phyloP scores from a whole-genome alignment of 2,113 vertebrate species.

The Jaculus jaculus region DNA sequence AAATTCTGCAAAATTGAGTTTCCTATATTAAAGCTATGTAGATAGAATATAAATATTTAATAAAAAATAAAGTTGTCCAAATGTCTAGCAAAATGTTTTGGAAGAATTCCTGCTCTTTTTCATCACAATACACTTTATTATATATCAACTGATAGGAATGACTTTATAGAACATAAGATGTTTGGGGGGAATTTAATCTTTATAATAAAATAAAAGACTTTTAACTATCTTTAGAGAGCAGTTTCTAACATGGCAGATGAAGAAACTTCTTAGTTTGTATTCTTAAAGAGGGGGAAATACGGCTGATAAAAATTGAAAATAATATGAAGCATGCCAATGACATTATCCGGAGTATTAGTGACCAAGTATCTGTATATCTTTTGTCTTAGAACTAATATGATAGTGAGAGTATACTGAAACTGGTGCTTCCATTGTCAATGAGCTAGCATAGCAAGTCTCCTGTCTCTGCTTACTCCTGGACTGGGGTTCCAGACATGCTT shows the following conservation, averaged over 20 bases:
- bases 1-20: constrained; percentile 8
- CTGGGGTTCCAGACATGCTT: too few relatives aligned
- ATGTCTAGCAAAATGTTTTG: background rate
- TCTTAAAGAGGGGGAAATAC: background rate
- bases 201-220: background rate
- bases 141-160: background rate
- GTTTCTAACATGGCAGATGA: background rate
- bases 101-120: background rate
- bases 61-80: constrained; percentile 18
- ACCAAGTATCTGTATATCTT: background rate
- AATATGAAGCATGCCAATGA: constrained; percentile 12
- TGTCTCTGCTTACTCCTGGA: too few relatives aligned
- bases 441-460: too few relatives aligned
- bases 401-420: constrained; percentile 4
- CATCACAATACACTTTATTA: constrained; percentile 18
- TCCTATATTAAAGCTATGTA: background rate
- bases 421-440: too few relatives aligned
- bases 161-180: background rate
- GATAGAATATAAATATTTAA: background rate
- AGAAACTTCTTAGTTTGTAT: background rate
- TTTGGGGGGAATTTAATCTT: background rate
- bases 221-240: background rate
- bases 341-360: background rate
- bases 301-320: constrained; percentile 14
- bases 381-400: constrained; percentile 39